These are phyloP conservation scores for Ammodytes marinus DNA, from an alignment of 2,113 vertebrate species.

Conservation along the genomic window DNA sequence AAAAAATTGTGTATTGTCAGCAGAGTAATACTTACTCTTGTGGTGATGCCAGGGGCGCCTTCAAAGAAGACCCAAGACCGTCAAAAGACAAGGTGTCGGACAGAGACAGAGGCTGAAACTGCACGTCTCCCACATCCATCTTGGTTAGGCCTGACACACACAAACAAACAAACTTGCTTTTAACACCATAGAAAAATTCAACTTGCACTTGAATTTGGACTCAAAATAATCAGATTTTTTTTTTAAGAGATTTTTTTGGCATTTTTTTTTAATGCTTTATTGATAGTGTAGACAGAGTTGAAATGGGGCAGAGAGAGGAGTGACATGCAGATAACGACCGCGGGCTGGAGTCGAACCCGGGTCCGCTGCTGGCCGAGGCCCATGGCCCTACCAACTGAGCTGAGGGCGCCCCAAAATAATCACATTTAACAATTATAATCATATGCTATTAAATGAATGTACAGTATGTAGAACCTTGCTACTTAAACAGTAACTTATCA, in stretches of 20 bases:
- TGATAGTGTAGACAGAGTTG: too few relatives aligned
- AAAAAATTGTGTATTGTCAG: not conserved
- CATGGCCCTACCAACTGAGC: too few relatives aligned
- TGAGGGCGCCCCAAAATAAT: too few relatives aligned
- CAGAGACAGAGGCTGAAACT: conserved; percentile 79
- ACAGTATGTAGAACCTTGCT: not conserved
- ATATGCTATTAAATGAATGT: not conserved
- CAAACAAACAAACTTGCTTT: not conserved
- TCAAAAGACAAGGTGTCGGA: conserved; percentile 81
- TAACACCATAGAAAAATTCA: not conserved
- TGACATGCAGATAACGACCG: too few relatives aligned
- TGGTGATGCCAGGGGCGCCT: conserved; percentile 76
- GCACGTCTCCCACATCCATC: conserved; percentile 80
- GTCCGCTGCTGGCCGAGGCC: too few relatives aligned
- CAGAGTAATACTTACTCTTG: conserved; percentile 78
- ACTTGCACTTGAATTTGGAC: not conserved
- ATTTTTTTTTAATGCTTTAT: too few relatives aligned
- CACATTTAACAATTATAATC: not conserved
- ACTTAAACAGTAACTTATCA: not conserved
- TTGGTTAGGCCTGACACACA: conserved; percentile 75
- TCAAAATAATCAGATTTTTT: not conserved
- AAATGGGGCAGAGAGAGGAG: too few relatives aligned
- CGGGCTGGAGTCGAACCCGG: too few relatives aligned
- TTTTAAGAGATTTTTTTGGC: too few relatives aligned
- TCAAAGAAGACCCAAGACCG: conserved; percentile 68